These are phyloP conservation scores for Tilapia sparmanii DNA, from an alignment of 2,113 vertebrate genomes.

Conservation along the genomic window DNA sequence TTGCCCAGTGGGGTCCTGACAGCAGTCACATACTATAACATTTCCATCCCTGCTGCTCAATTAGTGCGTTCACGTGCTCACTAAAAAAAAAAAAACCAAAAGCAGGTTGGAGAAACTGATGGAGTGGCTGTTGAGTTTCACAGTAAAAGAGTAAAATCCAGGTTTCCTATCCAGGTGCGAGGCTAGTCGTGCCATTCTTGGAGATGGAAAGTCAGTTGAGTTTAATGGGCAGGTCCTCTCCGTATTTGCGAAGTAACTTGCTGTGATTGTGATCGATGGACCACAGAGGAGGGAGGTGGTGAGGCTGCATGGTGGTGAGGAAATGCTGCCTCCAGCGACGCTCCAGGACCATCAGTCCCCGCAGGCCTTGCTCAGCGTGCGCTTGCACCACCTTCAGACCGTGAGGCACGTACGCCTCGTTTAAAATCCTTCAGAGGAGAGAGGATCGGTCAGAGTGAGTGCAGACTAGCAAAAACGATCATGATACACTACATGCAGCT, in stretches of 20 bases:
- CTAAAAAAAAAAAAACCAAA: neutral
- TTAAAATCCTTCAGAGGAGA: constrained; percentile 79
- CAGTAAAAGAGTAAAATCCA: neutral
- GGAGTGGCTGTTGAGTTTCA: neutral
- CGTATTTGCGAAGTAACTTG: constrained; percentile 89
- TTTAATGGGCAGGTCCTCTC: constrained; percentile 80
- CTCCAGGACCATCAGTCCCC: constrained; percentile 88
- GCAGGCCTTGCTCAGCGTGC: constrained; percentile 76
- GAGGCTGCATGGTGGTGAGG: constrained; percentile 85
- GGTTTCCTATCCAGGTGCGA: neutral
- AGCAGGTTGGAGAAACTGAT: neutral
- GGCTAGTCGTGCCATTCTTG: neutral
- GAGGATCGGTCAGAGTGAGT: neutral
- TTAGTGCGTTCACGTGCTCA: neutral
- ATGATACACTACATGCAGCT: neutral
- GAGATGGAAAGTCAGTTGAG: constrained; percentile 59
- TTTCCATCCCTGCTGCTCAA: neutral
- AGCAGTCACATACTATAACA: neutral
- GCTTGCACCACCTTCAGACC: constrained; percentile 90
- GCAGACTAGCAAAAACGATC: neutral
- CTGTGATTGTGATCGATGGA: constrained; percentile 89
- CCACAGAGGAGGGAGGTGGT: constrained; percentile 88
- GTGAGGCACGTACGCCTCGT: constrained; percentile 85
- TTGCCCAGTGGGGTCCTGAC: neutral
- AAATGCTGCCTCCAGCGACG: constrained; percentile 94